These are phyloP conservation scores for Geococcyx californianus DNA, from an alignment of 2,113 vertebrate genomes.

Conservation along the genomic window DNA sequence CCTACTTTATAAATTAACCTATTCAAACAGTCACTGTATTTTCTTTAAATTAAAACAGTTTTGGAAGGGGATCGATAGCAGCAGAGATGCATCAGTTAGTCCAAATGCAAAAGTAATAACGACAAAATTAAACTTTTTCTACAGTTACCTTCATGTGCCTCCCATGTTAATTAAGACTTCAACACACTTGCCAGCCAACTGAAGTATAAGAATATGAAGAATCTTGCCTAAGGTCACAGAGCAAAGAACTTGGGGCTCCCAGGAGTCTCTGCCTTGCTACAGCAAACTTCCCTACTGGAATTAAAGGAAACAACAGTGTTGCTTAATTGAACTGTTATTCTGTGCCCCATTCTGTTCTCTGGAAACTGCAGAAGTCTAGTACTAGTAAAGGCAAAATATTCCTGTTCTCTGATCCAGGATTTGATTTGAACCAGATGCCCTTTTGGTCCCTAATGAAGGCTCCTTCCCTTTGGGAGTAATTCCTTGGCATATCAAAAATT, in stretches of 20 bases:
- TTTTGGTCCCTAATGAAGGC: not conserved
- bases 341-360: not conserved
- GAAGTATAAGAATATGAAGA: not conserved
- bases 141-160: not conserved
- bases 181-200: not conserved
- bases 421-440: conserved; percentile 54
- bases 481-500: conserved; percentile 12
- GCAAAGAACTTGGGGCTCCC: not conserved
- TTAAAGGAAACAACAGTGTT: not conserved
- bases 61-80: not conserved
- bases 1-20: not conserved
- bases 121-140: not conserved
- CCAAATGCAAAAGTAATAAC: not conserved
- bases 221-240: conserved; percentile 15
- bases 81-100: not conserved
- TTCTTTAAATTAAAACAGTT: not conserved
- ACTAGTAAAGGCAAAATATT: conserved; percentile 22
- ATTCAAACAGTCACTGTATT: not conserved
- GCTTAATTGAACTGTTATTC: conserved; percentile 45
- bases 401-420: not conserved
- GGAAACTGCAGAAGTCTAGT: not conserved
- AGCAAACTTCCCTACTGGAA: not conserved
- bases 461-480: conserved; percentile 7
- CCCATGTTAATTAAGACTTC: conserved; percentile 29
- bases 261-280: not conserved